Evolutionary conservation across 2,888 invertebrate genomes (phyloP), one percentile per base, ranked within the genome.

Genomic region (Eristalis arbustorum): DNA sequence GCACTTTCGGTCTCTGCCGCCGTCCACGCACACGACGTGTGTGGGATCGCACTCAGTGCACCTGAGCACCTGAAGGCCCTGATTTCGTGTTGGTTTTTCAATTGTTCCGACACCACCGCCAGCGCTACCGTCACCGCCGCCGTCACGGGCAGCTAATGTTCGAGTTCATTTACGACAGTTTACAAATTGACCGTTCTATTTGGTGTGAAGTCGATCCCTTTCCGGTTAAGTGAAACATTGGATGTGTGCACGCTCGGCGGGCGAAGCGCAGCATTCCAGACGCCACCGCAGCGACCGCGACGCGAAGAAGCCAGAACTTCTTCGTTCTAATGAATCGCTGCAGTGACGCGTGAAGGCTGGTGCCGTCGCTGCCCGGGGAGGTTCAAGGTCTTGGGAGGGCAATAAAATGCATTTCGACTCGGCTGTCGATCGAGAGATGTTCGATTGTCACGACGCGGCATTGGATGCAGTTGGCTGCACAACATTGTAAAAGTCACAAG

Each of bases 111-210:
- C 31, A 37, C 66, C 66, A 25, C 42, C 31, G 63, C 56, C 37
- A 49, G 2, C 49, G 14, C 64, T 22, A 22, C 57, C 23, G 14
- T 37, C 18, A 22, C 37, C 22, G 49, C 23, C 25, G 13, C 49
- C 49, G 31, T 49, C 76, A 23, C 59, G 23, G 56, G 14, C 40
- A 71, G 71, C 42, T 66, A 66, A 71, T 66, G 40, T 57, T 78
- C 18, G 64, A 78, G 59, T 72, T 78, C 77, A 78, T 78, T 78
- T 71, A 42, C 37, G 57, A 40, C 34, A 34, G 66, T 59, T 78
- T 66, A 71, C 66, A 78, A 78, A 78, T 72, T 78, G 78, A 78
- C 71, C 78, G 72, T 78, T 61, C 71, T 64, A 66, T 78, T 57
- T 34, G 59, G 59, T 42, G 42, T 72, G 69, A 69, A 71, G 62